phyloP scores from a whole-genome alignment of 2,888 invertebrate species.

The Myathropa florea region DNA sequence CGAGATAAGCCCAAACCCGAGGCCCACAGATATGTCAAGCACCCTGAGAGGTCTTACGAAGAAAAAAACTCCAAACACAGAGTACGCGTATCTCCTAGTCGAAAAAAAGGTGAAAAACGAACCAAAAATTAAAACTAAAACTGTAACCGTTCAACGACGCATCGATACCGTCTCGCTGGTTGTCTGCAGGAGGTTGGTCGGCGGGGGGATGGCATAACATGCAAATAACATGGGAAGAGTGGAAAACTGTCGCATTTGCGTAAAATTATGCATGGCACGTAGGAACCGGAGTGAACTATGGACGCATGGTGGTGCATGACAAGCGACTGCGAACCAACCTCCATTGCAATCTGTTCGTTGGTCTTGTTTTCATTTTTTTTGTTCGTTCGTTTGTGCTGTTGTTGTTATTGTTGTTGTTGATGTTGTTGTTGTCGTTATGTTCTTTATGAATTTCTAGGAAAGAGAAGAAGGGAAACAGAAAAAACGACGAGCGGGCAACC shows the following conservation, averaged over 20 bases:
- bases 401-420: not conserved
- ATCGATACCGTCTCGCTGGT: slow-evolving; percentile 6
- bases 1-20: slow-evolving; percentile 37
- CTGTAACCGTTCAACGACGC: slow-evolving; percentile 18
- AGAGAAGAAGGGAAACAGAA: not conserved
- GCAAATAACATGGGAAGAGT: slow-evolving; percentile 64
- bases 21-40: slow-evolving; percentile 28
- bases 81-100: slow-evolving; percentile 1
- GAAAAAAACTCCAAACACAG: not conserved
- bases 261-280: slow-evolving; percentile 73
- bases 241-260: slow-evolving; percentile 71
- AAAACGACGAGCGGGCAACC: slow-evolving; percentile 4
- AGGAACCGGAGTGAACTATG: slow-evolving; percentile 74
- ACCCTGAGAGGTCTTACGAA: slow-evolving; percentile 1
- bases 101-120: slow-evolving; percentile 13
- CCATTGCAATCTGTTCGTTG: slow-evolving; percentile 33
- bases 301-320: slow-evolving; percentile 71
- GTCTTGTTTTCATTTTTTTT: not conserved
- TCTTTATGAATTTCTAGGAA: slow-evolving; percentile 60
- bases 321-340: slow-evolving; percentile 48
- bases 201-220: slow-evolving; percentile 44
- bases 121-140: too few relatives aligned
- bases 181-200: slow-evolving; percentile 18
- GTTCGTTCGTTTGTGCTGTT: not conserved
- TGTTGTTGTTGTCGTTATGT: not conserved